A percentile compares a stretch with the other conserved stretches of the same genome.
Conservation (phyloP, 2,113 vertebrate species). For the Pituophis catenifer region DNA sequence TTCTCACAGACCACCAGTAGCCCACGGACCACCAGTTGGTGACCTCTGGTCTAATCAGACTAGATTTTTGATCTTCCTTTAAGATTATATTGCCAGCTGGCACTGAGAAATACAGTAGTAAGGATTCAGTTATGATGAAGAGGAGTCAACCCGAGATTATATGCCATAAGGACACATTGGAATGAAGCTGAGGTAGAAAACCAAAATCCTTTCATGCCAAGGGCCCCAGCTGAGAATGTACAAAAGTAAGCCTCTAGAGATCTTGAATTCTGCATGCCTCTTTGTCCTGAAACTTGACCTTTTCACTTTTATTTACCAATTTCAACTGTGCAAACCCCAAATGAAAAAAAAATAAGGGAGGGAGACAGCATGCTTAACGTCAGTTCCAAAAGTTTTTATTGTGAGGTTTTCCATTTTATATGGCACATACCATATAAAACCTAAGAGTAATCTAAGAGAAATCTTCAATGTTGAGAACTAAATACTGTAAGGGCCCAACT, state of each 20-base stretch:
- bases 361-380: background rate
- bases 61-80: background rate
- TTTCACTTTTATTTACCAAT: background rate
- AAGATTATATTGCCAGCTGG: background rate
- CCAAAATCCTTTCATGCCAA: background rate
- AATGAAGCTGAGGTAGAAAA: background rate
- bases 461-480: background rate
- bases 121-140: background rate
- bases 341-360: background rate
- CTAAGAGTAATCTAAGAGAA: background rate
- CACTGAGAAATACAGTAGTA: background rate
- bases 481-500: background rate
- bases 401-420: background rate
- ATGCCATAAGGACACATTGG: background rate
- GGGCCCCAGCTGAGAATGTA: background rate
- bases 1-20: too few species aligned
- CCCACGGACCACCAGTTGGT: too few species aligned
- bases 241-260: background rate
- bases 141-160: background rate
- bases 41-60: background rate
- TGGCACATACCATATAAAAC: background rate
- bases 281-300: background rate
- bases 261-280: too few species aligned
- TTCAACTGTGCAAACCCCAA: background rate
- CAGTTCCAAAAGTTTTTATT: background rate